phyloP scores from a whole-genome alignment of 2,888 invertebrate species.

The Aspidiotus rigidus region DNA sequence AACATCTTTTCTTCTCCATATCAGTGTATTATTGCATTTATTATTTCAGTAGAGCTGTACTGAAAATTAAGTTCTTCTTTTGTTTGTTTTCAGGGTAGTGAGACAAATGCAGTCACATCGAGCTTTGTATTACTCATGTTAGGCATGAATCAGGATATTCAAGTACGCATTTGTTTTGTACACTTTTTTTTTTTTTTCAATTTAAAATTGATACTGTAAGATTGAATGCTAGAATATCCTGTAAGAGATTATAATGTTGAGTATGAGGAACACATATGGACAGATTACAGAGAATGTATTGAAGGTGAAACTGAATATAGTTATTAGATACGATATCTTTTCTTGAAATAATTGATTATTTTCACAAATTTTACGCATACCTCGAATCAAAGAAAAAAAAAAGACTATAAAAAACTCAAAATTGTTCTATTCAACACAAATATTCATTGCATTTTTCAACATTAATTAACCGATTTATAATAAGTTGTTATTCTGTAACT shows the following conservation, averaged over 20 bases:
- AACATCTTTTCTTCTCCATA: too few species aligned
- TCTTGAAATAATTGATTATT: not conserved
- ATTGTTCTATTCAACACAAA: not conserved
- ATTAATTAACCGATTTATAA: not conserved
- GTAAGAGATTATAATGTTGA: not conserved
- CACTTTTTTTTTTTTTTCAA: not conserved
- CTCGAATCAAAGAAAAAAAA: not conserved
- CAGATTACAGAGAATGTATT: not conserved
- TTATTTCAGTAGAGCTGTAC: not conserved
- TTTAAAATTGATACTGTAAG: not conserved
- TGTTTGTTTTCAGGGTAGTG: constrained; percentile 39
- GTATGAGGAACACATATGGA: not conserved
- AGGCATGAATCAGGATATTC: constrained; percentile 40
- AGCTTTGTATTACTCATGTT: constrained; percentile 40
- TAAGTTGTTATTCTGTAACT: too few species aligned
- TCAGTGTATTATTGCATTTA: not conserved
- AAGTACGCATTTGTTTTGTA: constrained; percentile 37
- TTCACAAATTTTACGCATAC: too few species aligned
- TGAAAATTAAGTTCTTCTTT: not conserved
- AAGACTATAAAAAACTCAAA: not conserved
- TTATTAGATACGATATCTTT: not conserved
- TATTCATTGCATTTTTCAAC: not conserved
- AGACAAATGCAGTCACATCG: constrained; percentile 40
- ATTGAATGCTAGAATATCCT: not conserved
- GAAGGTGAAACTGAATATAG: not conserved